These are phyloP conservation scores for Nannospalax galili DNA, from an alignment of 2,113 vertebrate genomes.

Conservation along the genomic window DNA sequence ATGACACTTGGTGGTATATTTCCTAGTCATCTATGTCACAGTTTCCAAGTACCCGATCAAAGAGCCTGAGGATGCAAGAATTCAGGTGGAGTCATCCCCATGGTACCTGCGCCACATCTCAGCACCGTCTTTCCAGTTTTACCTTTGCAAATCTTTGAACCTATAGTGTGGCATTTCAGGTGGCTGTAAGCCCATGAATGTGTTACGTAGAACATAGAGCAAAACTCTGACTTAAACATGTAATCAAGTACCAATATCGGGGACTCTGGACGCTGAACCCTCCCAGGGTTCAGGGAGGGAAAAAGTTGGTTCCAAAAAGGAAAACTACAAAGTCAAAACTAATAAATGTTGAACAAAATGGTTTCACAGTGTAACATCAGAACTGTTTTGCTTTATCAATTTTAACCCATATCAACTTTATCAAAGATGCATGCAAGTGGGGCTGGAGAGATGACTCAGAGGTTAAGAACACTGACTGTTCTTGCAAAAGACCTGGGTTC, in stretches of 20 bases:
- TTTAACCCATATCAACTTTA: neutral
- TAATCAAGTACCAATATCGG: neutral
- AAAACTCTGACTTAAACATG: neutral
- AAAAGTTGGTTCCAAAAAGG: neutral
- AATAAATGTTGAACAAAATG: neutral
- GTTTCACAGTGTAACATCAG: neutral
- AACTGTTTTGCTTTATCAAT: neutral
- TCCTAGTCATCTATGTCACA: neutral
- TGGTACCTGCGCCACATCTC: too few species aligned
- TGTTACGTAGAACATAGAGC: neutral
- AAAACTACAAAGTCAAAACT: neutral
- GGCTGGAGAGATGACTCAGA: too few species aligned
- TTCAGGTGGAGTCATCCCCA: neutral
- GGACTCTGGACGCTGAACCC: neutral
- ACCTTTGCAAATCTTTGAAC: neutral
- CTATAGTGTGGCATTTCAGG: slow-evolving; percentile 2
- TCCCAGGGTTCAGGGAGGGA: neutral
- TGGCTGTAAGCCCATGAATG: neutral
- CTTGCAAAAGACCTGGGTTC: too few species aligned
- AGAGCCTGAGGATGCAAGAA: neutral
- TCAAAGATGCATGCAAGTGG: neutral
- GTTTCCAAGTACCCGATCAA: slow-evolving; percentile 14
- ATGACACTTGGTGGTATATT: slow-evolving; percentile 3
- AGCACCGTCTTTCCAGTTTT: slow-evolving; percentile 8
- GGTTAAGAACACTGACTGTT: too few species aligned